Evolutionary conservation across 2,888 invertebrate species (phyloP), one percentile per base, ranked within the genome.

Genomic region (Brenthis ino): DNA sequence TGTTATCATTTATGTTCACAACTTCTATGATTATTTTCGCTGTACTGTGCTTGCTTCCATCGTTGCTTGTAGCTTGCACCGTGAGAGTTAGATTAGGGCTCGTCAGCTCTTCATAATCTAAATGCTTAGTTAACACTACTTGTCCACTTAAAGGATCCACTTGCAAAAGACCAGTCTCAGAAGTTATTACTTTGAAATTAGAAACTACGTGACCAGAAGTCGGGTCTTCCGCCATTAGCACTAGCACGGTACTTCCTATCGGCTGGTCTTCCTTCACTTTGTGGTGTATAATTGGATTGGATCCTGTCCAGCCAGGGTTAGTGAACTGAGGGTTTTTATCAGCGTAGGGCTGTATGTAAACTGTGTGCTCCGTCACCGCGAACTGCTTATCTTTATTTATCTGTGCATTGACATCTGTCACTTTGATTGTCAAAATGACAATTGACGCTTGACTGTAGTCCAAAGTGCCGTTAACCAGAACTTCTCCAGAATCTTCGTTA

Each of bases 1-100:
- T 93, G 82, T 97, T 96, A 79, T 97, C 97, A 80, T 97, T 97
- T 0, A 96, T 93, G 80, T 97, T 97, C 64, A 95, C 92, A 0
- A 97, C 95, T 73, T 95, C 94, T 33, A 97, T 94, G 55, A 94
- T 93, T 1, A 97, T 93, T 72, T 94, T 95, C 0, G 96, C 96
- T 64, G 94, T 93, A 55, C 95, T 95, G 80, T 94, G 94, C 71
- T 95, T 94, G 73, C 85, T 91, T 2, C 89, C 91, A 74, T 92
- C 93, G 69, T 89, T 90, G 70, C 91, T 92, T 0, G 89, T 93
- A 0, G 94, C 95, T 77, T 94, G 93, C 0, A 95, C 94, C 50
- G 94, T 94, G 16, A 95, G 85, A 12, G 92, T 92, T 56, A 92
- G 81, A 81, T 95, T 94, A 73, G 95, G 94, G 61, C 92, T 92